Evolutionary conservation across 1,140 invertebrate species (phyloP).

Genomic region (Carcinoscorpius rotundicauda): DNA sequence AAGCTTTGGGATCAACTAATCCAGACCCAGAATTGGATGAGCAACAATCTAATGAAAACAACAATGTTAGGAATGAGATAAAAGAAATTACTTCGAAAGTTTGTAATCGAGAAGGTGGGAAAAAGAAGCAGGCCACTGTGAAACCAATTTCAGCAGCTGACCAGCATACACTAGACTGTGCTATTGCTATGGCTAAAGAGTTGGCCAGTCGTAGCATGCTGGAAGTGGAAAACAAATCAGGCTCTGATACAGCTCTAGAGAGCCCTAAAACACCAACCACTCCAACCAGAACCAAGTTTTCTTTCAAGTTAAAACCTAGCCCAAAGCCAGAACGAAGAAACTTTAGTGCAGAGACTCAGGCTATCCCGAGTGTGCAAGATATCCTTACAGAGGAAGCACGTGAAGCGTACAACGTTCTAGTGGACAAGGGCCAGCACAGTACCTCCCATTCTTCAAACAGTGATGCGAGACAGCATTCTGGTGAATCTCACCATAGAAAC

Average conservation of each 20-base stretch:
- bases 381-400: slow-evolving; percentile 51
- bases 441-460: no score
- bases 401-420: slow-evolving; percentile 78
- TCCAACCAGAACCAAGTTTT: slow-evolving; percentile 66
- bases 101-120: slow-evolving; percentile 29
- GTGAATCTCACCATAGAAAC: no score
- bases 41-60: slow-evolving; percentile 42
- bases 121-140: slow-evolving; percentile 63
- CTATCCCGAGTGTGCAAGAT: slow-evolving; percentile 53
- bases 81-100: slow-evolving; percentile 49
- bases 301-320: slow-evolving; percentile 60
- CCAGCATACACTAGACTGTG: slow-evolving; percentile 80
- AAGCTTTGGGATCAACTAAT: slow-evolving; percentile 44
- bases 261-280: slow-evolving; percentile 57
- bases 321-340: slow-evolving; percentile 59
- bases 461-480: no score
- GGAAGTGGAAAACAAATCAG: slow-evolving; percentile 45
- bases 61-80: slow-evolving; percentile 56
- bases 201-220: slow-evolving; percentile 76
- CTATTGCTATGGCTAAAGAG: slow-evolving; percentile 87
- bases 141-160: slow-evolving; percentile 91
- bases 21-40: slow-evolving; percentile 18
- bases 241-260: slow-evolving; percentile 34
- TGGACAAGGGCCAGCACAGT: slow-evolving; percentile 49
- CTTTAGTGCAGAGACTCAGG: slow-evolving; percentile 77